Percentiles rank a stretch among this genome's conserved stretches.
These are phyloP conservation scores for Lampris megalopsis DNA, from an alignment of 2,113 vertebrate genomes.

Conservation along the genomic window DNA sequence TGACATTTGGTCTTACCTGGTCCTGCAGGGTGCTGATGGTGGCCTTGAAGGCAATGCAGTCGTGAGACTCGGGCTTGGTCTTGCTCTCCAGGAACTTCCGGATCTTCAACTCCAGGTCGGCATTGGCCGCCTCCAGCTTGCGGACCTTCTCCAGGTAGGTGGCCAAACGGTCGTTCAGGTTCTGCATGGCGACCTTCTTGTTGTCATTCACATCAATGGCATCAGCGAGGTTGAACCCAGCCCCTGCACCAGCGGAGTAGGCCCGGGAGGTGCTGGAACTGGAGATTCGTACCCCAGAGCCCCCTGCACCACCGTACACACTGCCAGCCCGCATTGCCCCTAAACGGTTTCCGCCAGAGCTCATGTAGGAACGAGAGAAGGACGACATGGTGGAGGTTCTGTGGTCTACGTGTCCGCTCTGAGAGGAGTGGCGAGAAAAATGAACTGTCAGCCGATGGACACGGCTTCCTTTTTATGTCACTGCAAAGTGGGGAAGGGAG, in stretches of 20 bases:
- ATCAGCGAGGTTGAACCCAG: constrained; percentile 46
- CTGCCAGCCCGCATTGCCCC: constrained; percentile 37
- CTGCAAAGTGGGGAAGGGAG: constrained; percentile 27
- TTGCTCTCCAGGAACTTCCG: no score
- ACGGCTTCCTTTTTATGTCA: constrained; percentile 41
- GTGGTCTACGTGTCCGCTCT: constrained; percentile 31
- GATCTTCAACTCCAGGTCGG: no score
- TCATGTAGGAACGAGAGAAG: neutral
- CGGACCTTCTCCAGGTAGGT: no score
- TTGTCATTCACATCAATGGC: neutral
- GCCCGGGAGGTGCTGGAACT: neutral
- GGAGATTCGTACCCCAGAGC: constrained; percentile 57
- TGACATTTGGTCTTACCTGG: neutral
- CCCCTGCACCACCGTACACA: constrained; percentile 55
- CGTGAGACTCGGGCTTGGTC: no score
- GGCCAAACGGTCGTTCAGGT: no score
- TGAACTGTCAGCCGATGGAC: constrained; percentile 4
- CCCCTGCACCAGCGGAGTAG: neutral
- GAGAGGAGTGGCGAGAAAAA: constrained; percentile 27
- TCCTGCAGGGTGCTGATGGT: no score
- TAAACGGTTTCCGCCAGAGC: neutral
- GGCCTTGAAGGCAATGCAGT: no score
- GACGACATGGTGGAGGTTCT: constrained; percentile 46
- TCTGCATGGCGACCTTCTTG: no score
- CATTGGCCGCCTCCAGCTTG: no score